Evolutionary conservation across 1,140 invertebrate genomes (phyloP).

Genomic region (Monochamus saltuarius): DNA sequence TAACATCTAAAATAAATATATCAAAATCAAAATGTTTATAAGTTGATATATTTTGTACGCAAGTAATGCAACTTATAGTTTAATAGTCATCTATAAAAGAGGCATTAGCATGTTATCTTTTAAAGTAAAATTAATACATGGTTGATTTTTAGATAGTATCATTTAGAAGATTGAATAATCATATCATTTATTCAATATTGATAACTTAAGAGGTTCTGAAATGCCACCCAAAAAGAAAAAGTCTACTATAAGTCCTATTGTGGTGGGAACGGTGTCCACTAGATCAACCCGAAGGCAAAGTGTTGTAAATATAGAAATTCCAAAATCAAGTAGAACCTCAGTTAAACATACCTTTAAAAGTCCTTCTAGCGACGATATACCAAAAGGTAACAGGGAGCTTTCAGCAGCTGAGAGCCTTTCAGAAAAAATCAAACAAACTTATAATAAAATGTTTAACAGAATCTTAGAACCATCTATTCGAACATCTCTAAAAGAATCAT

Average conservation of each 20-base stretch:
- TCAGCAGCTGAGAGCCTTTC: background rate
- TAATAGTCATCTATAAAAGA: too few species aligned
- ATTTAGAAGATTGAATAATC: too few species aligned
- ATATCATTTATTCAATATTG: too few species aligned
- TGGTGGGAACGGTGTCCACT: constrained; percentile 37
- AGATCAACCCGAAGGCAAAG: constrained; percentile 33
- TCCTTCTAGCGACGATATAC: background rate
- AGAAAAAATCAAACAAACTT: constrained; percentile 7
- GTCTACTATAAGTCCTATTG: constrained; percentile 13
- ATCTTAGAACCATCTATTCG: background rate
- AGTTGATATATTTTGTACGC: too few species aligned
- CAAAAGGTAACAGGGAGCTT: background rate
- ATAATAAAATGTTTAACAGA: background rate
- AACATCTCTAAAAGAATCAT: background rate
- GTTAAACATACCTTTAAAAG: constrained; percentile 12
- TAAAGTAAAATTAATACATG: too few species aligned
- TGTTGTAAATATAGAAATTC: constrained; percentile 34
- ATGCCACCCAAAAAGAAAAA: constrained; percentile 35
- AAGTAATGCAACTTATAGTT: too few species aligned
- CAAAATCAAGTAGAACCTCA: constrained; percentile 20
- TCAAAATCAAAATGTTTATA: too few species aligned
- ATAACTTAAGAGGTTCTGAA: background rate
- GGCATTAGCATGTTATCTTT: too few species aligned
- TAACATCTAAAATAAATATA: background rate
- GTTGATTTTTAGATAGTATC: too few species aligned